Base-by-base conservation (phyloP, 2,113 vertebrate species). In the Reinhardtius hippoglossoides region DNA sequence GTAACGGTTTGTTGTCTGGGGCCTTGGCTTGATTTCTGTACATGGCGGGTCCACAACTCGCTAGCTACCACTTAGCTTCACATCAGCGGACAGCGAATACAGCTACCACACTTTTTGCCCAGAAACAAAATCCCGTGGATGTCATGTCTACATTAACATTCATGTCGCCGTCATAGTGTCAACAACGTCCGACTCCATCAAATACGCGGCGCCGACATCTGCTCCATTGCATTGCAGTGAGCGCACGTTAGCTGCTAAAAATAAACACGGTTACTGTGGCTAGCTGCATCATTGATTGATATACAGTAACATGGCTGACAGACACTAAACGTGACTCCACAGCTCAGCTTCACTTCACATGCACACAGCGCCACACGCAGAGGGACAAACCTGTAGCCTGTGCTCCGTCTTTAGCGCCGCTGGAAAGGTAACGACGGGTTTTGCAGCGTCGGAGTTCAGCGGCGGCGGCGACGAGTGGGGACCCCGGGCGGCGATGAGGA, bases 301-400 rank as follows among this genome's bases (percentile, higher is more conserved):
- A 84, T 89, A 92, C 90, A 91, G 91, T 85, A 91, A 91, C 88
- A 91, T 88, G 91, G 88, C 92, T 93, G 92, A 89, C 87, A 76
- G 77, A 62, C 31, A 88, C 87, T 31, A 74, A 89, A 85, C 85
- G 78, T 82, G 75, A 88, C 85, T 81, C 50, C 83, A 26, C 21
- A 58, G 79, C 67, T 54, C 6, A 48, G 76, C 72, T 35, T 52
- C 42, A 44, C 9, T 26, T 37, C 46, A 10, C 31, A 31, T 7
- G 3, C 15, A 18, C 5, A 24, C 46, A 10, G 10, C 1, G 12
- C 14, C 16, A 66, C n/a, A 67, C 18, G 0, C 13, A 44, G 0
- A 3, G n/a, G 31, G 42, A 76, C 88, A 57, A 74, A 95, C 93
- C 94, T 94, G 93, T 85, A 79, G 87, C 71, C 66, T 82, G 9